Conservation (phyloP, 2,113 vertebrate species). For the Prionailurus viverrinus region DNA sequence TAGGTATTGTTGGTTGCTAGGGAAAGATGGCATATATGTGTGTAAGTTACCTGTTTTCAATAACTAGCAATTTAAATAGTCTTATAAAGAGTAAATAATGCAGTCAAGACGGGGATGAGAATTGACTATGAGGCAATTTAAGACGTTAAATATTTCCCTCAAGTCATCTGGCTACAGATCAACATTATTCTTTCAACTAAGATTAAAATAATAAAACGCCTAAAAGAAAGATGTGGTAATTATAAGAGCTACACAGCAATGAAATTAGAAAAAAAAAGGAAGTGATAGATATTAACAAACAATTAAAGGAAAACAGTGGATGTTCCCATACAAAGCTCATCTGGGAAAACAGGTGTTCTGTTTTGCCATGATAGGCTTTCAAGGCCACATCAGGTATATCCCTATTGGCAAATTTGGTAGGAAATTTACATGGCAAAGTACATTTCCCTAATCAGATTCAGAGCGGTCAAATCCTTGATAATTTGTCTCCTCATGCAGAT, state of each 20-base stretch:
- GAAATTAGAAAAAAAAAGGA: background rate
- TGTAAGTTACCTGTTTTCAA: background rate
- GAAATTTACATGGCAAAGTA: background rate
- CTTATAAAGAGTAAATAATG: background rate
- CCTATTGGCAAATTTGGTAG: background rate
- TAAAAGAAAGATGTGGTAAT: background rate
- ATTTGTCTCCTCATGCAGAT: background rate
- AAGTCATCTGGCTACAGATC: background rate
- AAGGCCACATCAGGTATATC: background rate
- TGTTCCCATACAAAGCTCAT: background rate
- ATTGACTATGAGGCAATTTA: background rate
- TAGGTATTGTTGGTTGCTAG: background rate
- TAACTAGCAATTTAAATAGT: background rate
- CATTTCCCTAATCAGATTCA: background rate
- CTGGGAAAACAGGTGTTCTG: background rate
- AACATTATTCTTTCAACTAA: background rate
- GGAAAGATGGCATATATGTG: background rate
- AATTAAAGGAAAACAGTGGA: background rate
- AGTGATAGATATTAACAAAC: background rate
- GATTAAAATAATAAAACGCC: background rate
- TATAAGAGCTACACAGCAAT: background rate
- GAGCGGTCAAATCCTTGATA: background rate
- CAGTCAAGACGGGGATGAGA: background rate
- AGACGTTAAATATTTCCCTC: background rate
- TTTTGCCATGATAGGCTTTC: background rate